Base-by-base conservation (phyloP, 2,888 invertebrate species). In the Aleiodes leptofemur region DNA sequence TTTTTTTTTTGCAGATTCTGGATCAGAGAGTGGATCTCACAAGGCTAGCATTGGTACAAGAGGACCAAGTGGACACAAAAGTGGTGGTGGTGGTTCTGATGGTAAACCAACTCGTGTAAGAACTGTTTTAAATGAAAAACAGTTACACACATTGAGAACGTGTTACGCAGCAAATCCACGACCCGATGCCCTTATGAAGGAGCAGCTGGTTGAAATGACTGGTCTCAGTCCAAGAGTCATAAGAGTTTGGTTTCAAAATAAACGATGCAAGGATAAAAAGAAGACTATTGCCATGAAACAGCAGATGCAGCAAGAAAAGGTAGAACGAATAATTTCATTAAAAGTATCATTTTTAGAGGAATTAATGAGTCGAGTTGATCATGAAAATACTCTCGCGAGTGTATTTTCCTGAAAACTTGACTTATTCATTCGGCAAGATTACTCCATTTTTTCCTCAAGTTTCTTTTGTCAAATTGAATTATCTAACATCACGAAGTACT, bases 191-290 rank as follows among this genome's bases (percentile, higher is more conserved):
- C 93, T 99, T 78, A 98, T 98, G 97, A 99, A 99, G 91, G 99
- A 99, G 90, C 98, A 99, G 90, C 93, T 99, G 79, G 98, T 98
- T 56, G 99, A 99, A 91, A 98, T 99, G 98, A 99, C 99, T 14
- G 95, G 97, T 0, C 93, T 99, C 70, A 98, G 97, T 85, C 98
- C 99, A 23, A 92, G 99, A 14, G 99, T 99, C 83, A 99, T 99
- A 89, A 93, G 99, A 87, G 99, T 99, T 76, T 99, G 99, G 99
- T 99, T 99, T 92, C 98, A 98, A 91, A 98, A 98, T 91, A 98
- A 98, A 90, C 92, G 98, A 80, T 98, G 98, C 92, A 98, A 98
- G 90, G 98, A 98, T 91, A 98, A 98, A 92, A 98, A 98, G 92
- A 96, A 97, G 90, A 98, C 97, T 72, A 95, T 98, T 69, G 95